A percentile compares a stretch with the other conserved stretches of the same genome.
Evolutionary conservation across 2,888 invertebrate species (phyloP).

Genomic region (Cryptophagus acutangulus): DNA sequence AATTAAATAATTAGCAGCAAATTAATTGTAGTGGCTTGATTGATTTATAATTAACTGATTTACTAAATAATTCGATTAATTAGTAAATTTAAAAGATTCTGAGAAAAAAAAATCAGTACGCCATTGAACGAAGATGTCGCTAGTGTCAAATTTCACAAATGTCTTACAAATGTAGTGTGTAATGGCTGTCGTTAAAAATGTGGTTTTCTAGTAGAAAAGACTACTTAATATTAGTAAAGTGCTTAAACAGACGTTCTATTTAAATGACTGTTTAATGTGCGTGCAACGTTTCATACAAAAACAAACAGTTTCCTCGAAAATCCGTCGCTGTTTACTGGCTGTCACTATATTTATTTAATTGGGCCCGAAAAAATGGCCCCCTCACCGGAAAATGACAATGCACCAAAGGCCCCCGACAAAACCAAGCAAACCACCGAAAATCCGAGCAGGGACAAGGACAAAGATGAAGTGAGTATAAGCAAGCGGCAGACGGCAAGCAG

Average conservation of each 20-base stretch:
- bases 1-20: no score
- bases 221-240: constrained; percentile 9
- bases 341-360: constrained; percentile 27
- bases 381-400: constrained; percentile 71
- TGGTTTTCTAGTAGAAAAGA: constrained; percentile 37
- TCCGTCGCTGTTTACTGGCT: no score
- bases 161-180: constrained; percentile 24
- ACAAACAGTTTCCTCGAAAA: constrained; percentile 10
- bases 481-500: background rate
- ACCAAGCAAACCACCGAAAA: constrained; percentile 51
- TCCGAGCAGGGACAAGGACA: constrained; percentile 37
- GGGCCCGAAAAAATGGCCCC: constrained; percentile 61
- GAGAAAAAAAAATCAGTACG: no score
- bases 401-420: constrained; percentile 73
- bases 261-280: constrained; percentile 3
- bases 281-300: no score
- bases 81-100: no score
- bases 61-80: no score
- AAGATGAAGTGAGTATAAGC: constrained; percentile 31
- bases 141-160: constrained; percentile 14
- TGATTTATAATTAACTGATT: no score
- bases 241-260: background rate
- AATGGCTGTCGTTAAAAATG: constrained; percentile 44
- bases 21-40: no score
- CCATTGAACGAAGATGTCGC: no score